A percentile compares a stretch with the other conserved stretches of the same genome.
phyloP scores from a whole-genome alignment of 1,140 invertebrate species.

The Chymomyza costata region DNA sequence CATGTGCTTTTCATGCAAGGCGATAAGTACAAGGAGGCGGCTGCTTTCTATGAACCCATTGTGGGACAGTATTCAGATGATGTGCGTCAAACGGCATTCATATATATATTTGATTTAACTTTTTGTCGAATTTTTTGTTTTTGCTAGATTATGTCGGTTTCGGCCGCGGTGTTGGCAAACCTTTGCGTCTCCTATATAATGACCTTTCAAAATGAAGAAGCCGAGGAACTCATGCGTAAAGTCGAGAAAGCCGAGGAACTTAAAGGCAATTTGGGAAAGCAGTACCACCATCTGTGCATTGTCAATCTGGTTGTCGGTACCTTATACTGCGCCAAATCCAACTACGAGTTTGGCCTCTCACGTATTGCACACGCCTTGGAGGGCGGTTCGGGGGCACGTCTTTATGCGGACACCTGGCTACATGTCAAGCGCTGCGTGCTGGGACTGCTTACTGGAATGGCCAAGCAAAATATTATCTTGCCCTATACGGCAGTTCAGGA shows the following conservation, averaged over 20 bases:
- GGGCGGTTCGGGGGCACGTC: constrained; percentile 71
- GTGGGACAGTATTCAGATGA: constrained; percentile 98
- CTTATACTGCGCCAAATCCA: constrained; percentile 98
- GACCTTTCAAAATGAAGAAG: constrained; percentile 99
- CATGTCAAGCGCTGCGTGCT: constrained; percentile 95
- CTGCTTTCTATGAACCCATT: constrained; percentile 98
- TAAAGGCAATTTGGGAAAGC: constrained; percentile 92
- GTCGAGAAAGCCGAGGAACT: constrained; percentile 99
- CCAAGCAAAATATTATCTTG: constrained; percentile 92
- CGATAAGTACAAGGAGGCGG: constrained; percentile 98
- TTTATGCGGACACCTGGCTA: constrained; percentile 97
- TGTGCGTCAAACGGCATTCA: constrained; percentile 59
- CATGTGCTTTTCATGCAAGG: constrained; percentile 99
- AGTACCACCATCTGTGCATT: constrained; percentile 98
- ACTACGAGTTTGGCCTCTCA: constrained; percentile 99
- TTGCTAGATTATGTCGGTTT: constrained; percentile 90
- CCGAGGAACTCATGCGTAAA: constrained; percentile 96
- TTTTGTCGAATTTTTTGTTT: too few relatives aligned
- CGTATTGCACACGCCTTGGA: constrained; percentile 81
- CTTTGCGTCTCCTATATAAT: constrained; percentile 99
- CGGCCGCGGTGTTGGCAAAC: constrained; percentile 98
- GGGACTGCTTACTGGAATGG: constrained; percentile 91
- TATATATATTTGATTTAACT: too few relatives aligned
- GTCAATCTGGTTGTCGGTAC: constrained; percentile 99
- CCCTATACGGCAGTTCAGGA: constrained; percentile 90